Base-by-base conservation (phyloP, 2,888 invertebrate species). In the Cantharis flavilabris region DNA sequence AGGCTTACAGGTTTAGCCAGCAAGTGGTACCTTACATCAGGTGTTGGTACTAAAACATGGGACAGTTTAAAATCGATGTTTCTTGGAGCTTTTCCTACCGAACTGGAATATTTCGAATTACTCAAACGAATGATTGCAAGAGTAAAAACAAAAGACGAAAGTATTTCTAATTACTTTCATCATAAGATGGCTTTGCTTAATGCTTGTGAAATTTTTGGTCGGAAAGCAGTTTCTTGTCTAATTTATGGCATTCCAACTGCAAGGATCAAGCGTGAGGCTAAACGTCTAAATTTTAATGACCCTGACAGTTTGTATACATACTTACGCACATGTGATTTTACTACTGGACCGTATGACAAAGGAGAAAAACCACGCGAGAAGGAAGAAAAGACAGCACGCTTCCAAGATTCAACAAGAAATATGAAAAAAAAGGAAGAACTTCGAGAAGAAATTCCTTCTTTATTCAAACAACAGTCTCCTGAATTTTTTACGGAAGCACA, bases 151-250 rank as follows among this genome's bases (percentile, higher is more conserved):
- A 80, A 79, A 9, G 75, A 79, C 30, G 84, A 84, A 79, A 78
- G 81, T 20, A 78, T 82, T 69, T 80, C 80, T 14, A 79, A 79
- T 33, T 84, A 84, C 62, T 84, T 84, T 72, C 82, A 82, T 23
- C 81, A 81, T 62, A 84, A 84, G 75, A 81, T 81, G 11, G 81
- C 81, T 65, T 77, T 83, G 13, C 76, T 84, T 70, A 80, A 81
- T 67, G 78, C 80, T 9, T 82, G 83, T 62, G 81, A 80, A 13
- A 83, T 84, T 20, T 74, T 75, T 9, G 83, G 83, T 16, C 72
- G 81, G 23, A 82, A 81, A 69, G 84, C 84, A 14, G 83, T 84
- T 23, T 84, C 84, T n/a, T 84, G 84, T 69, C 75, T 84, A 28
- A 83, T 84, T 72, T 82, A 80, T 26, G 84, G 84, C n/a, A 69